Base-by-base conservation (phyloP, 2,888 invertebrate genomes). In the Apotomis turbidana region DNA sequence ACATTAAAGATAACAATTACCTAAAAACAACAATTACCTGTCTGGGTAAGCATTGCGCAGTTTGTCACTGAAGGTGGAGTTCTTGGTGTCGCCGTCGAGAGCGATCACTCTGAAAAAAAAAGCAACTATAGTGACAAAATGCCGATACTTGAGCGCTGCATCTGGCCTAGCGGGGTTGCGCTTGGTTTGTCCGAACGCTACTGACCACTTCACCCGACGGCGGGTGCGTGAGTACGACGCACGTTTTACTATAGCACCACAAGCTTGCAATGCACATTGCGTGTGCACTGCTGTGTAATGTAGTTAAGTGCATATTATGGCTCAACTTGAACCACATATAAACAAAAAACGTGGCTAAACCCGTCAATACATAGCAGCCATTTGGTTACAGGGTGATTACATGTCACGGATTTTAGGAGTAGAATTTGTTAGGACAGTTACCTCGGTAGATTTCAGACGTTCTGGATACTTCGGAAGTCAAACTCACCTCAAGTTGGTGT, bases 31-130 rank as follows among this genome's bases (percentile, higher is more conserved):
- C 46, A 57, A n/a, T 41, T 70, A 93, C 93, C 95, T 94, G 79
- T 95, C 94, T 0, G 95, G 95, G 83, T 94, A 95, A 0, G 91
- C 96, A 79, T 96, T 95, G 87, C 97, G 97, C 76, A 99, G 95
- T 85, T 97, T 98, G 81, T 98, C 98, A 13, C 99, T 97, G 93
- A 96, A 99, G 0, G 99, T 99, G 0, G 99, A 99, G 91, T 99
- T 99, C 93, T 99, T 99, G 78, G 99, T 99, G 89, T 99, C 99
- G 38, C 98, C 99, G 87, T 99, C 99, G 80, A 99, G 89, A 64
- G 98, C 99, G 81, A 99, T 96, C 27, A 99, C 98, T 73, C 98
- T 96, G 76, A 79, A 87, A 94, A 74, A 68, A 63, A 15, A 66
- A 69, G 15, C 1, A 55, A 15, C 8, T 6, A 12, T 49, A 8